phyloP scores from a whole-genome alignment of 53 echinoderm and acorn worm genomes.

The Patiria pectinifera region DNA sequence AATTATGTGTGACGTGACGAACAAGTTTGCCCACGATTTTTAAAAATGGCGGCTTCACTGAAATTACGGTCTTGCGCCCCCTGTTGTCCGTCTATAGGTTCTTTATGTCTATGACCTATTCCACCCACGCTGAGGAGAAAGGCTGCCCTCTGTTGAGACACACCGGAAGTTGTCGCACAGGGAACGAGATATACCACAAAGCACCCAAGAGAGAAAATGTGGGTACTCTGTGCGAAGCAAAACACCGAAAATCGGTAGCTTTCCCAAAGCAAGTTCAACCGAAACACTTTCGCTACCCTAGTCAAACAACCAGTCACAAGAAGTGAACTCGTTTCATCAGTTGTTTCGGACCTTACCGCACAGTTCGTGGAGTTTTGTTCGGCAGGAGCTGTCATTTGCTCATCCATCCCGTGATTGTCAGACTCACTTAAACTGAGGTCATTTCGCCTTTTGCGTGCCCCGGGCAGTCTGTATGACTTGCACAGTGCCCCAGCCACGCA shows the following conservation, averaged over 20 bases:
- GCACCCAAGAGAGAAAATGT: not conserved
- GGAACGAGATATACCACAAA: constrained; percentile 4
- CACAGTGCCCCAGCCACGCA: not conserved
- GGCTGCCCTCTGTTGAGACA: not conserved
- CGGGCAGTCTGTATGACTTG: not conserved
- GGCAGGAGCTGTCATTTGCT: not conserved
- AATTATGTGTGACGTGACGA: no score
- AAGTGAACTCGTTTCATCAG: not conserved
- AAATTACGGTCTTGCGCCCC: no score
- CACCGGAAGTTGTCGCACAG: not conserved
- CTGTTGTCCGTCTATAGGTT: no score
- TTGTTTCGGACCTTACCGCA: not conserved
- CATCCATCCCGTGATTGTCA: not conserved
- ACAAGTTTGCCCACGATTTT: no score
- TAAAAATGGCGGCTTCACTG: no score
- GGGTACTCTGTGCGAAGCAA: not conserved
- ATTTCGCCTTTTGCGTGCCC: not conserved
- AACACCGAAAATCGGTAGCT: constrained; percentile 13
- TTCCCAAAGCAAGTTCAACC: not conserved
- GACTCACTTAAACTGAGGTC: not conserved
- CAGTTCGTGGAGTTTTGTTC: not conserved
- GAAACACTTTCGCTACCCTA: not conserved
- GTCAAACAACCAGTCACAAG: not conserved
- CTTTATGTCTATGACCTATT: no score
- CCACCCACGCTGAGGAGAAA: constrained; percentile 6